Evolutionary conservation across 2,113 vertebrate species (phyloP).

Genomic region (Danio rerio): DNA sequence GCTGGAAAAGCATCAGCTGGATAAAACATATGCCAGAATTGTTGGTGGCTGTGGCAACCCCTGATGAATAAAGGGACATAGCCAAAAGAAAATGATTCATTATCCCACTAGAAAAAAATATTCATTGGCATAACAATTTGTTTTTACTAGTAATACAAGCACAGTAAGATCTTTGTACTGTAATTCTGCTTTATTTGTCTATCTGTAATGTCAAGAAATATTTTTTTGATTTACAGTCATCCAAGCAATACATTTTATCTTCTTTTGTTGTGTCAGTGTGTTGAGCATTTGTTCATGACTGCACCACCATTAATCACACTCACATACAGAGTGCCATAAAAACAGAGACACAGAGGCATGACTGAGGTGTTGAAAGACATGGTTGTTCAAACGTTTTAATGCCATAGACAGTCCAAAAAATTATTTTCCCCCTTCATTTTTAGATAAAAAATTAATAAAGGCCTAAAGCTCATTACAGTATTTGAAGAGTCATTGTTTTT

Average conservation of each 20-base stretch:
- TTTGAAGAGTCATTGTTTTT: too few species aligned
- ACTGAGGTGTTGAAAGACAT: background rate
- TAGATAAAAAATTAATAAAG: too few species aligned
- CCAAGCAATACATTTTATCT: conserved; percentile 7
- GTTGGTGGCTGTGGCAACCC: too few species aligned
- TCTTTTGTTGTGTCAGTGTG: background rate
- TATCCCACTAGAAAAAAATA: too few species aligned
- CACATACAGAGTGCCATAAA: background rate
- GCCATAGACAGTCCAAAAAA: background rate
- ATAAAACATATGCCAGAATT: too few species aligned
- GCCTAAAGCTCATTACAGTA: too few species aligned
- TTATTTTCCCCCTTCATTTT: too few species aligned
- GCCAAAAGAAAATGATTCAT: too few species aligned
- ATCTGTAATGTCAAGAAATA: background rate
- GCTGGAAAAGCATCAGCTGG: too few species aligned
- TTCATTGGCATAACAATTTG: too few species aligned
- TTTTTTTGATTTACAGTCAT: conserved; percentile 26
- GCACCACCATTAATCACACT: conserved; percentile 7
- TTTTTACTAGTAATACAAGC: too few species aligned
- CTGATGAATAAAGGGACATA: too few species aligned
- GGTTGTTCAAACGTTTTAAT: background rate
- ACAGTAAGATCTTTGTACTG: background rate
- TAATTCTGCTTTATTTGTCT: background rate
- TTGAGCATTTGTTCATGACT: conserved; percentile 24
- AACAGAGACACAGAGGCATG: background rate